Evolutionary conservation across 2,888 invertebrate genomes (phyloP), one percentile per base, ranked within the genome.

Genomic region (Folsomia candida): DNA sequence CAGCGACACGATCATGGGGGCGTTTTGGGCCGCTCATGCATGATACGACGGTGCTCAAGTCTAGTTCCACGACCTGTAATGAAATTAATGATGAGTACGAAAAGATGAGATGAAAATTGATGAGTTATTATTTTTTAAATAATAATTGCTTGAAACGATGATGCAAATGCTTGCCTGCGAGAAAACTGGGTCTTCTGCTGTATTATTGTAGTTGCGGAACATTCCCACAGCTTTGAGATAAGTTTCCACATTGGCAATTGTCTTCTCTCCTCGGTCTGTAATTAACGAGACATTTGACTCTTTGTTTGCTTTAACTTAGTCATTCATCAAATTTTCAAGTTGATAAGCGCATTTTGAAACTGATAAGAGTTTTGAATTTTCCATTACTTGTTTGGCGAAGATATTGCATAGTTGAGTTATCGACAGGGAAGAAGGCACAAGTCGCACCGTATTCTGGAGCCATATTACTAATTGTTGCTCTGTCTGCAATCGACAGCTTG

Each of bases 381-480:
- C n/a, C n/a, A 83, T 6, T 54, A 91, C 93, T 91, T 76, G 93
- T 94, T 84, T 96, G 94, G 68, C 85, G 84, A 51, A 97, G 87
- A 82, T 98, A 97, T n/a, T 85, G 84, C 61, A 97, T 85, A 28
- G 94, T 92, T 72, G 85, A 85, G 28, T 86, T 84, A 84, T 97
- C 97, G 0, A 96, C 92, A 0, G 97, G 94, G 85, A 98, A 98
- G 84, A 90, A 95, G 0, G 94, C 97, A 74, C 95, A 91, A 0
- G 97, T 98, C 20, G 97, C 98, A 0, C 98, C 98, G 83, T 97
- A 98, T 84, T 95, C 94, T 0, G 98, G 98, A 82, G 96, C 97
- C 98, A 99, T 98, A 85, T 99, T 99, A 78, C 96, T 93, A 68
- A 99, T 94, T 0, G 98, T 99, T 0, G 98, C 97, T 59, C 98